phyloP scores from a whole-genome alignment of 2,113 vertebrate species.

The Phaethon lepturus region DNA sequence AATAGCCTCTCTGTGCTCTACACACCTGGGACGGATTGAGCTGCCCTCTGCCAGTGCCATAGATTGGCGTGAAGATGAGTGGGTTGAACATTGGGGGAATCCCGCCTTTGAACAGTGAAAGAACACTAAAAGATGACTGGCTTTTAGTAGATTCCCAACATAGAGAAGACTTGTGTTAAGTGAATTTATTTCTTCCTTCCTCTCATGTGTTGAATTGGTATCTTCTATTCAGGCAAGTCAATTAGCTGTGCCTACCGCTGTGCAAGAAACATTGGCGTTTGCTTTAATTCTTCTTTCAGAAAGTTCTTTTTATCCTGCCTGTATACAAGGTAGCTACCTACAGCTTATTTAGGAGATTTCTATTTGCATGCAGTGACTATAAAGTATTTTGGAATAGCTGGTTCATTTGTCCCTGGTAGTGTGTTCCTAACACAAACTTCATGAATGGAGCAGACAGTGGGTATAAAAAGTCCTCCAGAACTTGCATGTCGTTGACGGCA shows the following conservation, averaged over 20 bases:
- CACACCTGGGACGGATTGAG: background rate
- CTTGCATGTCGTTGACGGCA: background rate
- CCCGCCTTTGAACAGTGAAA: background rate
- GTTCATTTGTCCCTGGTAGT: background rate
- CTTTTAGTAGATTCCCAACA: background rate
- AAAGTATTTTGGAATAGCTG: background rate
- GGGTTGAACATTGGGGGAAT: background rate
- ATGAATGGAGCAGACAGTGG: accelerated
- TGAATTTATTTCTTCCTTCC: background rate
- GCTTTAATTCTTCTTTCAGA: background rate
- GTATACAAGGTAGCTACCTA: background rate
- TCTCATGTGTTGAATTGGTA: background rate
- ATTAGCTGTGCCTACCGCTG: background rate
- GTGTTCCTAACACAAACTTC: background rate
- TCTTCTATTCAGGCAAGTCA: background rate
- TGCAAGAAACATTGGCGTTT: background rate
- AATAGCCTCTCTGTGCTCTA: background rate
- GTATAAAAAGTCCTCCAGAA: background rate
- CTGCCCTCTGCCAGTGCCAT: background rate
- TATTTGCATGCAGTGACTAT: background rate
- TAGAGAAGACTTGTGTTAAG: background rate
- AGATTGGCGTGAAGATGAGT: background rate
- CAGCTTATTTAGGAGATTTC: background rate
- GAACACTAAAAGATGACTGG: background rate
- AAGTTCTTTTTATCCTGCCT: background rate